These are phyloP conservation scores for Poeciliopsis prolifica DNA, from an alignment of 2,113 vertebrate species.

Conservation along the genomic window DNA sequence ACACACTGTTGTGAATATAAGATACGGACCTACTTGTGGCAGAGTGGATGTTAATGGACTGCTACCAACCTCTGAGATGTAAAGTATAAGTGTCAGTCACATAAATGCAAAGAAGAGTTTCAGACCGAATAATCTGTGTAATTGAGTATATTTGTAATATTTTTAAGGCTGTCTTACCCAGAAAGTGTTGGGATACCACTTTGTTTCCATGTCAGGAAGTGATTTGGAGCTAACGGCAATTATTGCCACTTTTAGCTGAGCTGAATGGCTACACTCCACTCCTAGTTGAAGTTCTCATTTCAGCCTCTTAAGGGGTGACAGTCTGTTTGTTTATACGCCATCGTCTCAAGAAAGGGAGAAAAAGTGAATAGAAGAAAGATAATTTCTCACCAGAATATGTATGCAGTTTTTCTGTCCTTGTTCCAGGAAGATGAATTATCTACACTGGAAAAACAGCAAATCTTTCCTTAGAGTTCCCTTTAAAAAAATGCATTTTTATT, in stretches of 20 bases:
- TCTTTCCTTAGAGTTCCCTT: too few relatives aligned
- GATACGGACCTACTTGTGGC: neutral
- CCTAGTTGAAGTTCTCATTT: neutral
- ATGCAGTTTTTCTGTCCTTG: neutral
- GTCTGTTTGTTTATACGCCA: neutral
- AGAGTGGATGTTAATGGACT: neutral
- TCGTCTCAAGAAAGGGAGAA: neutral
- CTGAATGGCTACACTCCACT: neutral
- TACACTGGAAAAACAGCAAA: neutral
- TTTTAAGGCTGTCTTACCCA: neutral
- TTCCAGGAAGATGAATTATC: neutral
- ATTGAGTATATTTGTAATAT: neutral
- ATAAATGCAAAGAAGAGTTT: neutral
- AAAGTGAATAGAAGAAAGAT: neutral
- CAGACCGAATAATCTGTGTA: neutral
- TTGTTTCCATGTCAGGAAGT: neutral
- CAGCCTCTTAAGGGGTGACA: neutral
- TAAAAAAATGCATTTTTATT: too few relatives aligned
- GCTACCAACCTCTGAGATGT: neutral
- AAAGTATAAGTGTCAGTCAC: neutral
- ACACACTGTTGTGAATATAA: neutral
- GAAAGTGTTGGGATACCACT: neutral
- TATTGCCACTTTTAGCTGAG: too few relatives aligned
- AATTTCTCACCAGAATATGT: neutral
- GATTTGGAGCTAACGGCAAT: neutral